These are phyloP conservation scores for Halcyon smyrnensis DNA, from an alignment of 2,797 vertebrate genomes.

Conservation along the genomic window DNA sequence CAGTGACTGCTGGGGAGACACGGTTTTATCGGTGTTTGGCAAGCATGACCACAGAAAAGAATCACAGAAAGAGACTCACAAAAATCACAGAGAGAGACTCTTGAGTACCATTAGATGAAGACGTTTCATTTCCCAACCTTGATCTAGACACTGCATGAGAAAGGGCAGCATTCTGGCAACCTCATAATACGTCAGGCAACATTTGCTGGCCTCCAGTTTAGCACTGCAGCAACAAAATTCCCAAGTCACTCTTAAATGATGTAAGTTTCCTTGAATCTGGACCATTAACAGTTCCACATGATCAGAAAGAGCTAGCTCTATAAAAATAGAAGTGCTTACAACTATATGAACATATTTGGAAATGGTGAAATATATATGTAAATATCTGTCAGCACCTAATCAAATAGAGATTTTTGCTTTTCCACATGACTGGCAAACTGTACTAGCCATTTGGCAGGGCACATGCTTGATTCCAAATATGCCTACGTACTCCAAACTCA, in stretches of 20 bases:
- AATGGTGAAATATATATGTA: background rate
- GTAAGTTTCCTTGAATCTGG: background rate
- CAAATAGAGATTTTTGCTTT: constrained; percentile 42
- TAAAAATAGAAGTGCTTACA: constrained; percentile 6
- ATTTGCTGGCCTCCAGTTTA: background rate
- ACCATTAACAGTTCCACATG: constrained; percentile 7
- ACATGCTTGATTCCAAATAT: background rate
- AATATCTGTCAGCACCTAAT: constrained; percentile 31
- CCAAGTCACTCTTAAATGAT: background rate
- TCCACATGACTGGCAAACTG: constrained; percentile 18
- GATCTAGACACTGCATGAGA: background rate
- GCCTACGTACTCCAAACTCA: background rate
- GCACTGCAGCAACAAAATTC: background rate
- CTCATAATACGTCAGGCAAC: background rate
- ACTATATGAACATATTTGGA: background rate
- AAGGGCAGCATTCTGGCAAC: background rate
- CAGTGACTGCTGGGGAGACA: background rate
- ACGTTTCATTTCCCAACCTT: background rate
- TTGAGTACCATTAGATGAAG: background rate
- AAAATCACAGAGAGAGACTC: background rate
- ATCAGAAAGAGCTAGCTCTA: background rate
- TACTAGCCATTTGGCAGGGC: constrained; percentile 11
- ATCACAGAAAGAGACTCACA: too few relatives aligned
- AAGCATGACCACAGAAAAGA: background rate
- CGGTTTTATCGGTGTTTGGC: background rate